phyloP scores from a whole-genome alignment of 2,888 invertebrate genomes.

The Linnaemya tessellans region DNA sequence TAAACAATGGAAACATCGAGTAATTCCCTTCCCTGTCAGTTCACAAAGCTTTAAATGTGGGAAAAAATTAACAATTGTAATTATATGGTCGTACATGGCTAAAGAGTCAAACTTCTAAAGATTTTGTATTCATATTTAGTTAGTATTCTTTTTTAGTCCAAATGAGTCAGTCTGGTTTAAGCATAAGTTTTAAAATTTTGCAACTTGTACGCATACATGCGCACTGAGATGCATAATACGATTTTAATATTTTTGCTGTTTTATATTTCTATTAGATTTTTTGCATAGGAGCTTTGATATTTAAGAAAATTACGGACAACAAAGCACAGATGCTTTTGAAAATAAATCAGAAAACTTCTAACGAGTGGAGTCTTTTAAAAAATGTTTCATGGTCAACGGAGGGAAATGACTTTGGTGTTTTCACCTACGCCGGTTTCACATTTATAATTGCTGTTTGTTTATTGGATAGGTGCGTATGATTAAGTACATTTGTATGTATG shows the following conservation, averaged over 20 bases:
- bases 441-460: constrained; percentile 65
- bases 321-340: constrained; percentile 57
- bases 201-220: constrained; percentile 57
- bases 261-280: constrained; percentile 49
- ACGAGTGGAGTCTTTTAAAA: constrained; percentile 65
- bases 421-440: constrained; percentile 64
- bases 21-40: background rate
- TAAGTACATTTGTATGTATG: too few relatives aligned
- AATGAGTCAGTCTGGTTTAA: constrained; percentile 66
- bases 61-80: constrained; percentile 46
- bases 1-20: too few relatives aligned
- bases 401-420: constrained; percentile 67
- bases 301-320: constrained; percentile 66
- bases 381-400: constrained; percentile 69
- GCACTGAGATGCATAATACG: too few relatives aligned
- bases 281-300: constrained; percentile 53
- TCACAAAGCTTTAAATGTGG: constrained; percentile 33
- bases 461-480: constrained; percentile 55
- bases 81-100: background rate
- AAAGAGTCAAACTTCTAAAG: constrained; percentile 37
- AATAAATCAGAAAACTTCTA: constrained; percentile 64
- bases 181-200: constrained; percentile 59
- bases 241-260: background rate
- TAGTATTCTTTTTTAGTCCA: constrained; percentile 51
- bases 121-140: constrained; percentile 13